Conservation (phyloP, 2,797 vertebrate species). For the Pseudomugil gertrudae region DNA sequence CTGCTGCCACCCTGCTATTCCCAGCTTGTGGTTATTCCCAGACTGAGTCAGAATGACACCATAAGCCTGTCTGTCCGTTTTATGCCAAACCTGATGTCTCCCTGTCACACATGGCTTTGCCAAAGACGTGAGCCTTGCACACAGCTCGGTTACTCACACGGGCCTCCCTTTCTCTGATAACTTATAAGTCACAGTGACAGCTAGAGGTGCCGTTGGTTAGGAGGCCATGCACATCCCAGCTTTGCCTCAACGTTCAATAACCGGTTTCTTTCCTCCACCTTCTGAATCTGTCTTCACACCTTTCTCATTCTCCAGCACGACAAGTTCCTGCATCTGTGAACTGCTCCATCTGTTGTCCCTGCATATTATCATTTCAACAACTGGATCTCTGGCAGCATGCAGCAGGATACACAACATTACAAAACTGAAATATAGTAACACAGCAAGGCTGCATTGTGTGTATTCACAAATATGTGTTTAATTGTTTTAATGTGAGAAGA, state of each 20-base stretch:
- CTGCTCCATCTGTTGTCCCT: conserved; percentile 75
- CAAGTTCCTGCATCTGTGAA: conserved; percentile 65
- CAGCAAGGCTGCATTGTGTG: conserved; percentile 3
- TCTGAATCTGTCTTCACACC: conserved; percentile 69
- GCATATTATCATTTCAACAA: conserved; percentile 51
- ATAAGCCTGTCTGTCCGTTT: conserved; percentile 69
- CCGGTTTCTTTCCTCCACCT: conserved; percentile 49
- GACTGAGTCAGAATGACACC: conserved; percentile 68
- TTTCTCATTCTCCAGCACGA: conserved; percentile 60
- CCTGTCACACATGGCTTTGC: conserved; percentile 42
- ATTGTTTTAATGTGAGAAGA: neutral
- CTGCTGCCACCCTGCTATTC: conserved; percentile 76
- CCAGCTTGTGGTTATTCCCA: conserved; percentile 75
- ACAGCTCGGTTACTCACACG: conserved; percentile 20
- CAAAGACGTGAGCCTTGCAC: conserved; percentile 23
- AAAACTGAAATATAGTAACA: conserved; percentile 17
- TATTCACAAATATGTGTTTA: neutral
- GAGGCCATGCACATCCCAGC: conserved; percentile 41
- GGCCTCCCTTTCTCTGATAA: conserved; percentile 29
- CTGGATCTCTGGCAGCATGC: conserved; percentile 53
- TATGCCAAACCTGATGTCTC: conserved; percentile 73
- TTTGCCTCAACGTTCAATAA: conserved; percentile 65
- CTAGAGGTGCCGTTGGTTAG: conserved; percentile 40
- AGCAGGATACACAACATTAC: conserved; percentile 38
- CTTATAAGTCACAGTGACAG: conserved; percentile 54